Evolutionary conservation across 2,113 vertebrate species (phyloP), one percentile per base, ranked within the genome.

Genomic region (Sialia sialis): DNA sequence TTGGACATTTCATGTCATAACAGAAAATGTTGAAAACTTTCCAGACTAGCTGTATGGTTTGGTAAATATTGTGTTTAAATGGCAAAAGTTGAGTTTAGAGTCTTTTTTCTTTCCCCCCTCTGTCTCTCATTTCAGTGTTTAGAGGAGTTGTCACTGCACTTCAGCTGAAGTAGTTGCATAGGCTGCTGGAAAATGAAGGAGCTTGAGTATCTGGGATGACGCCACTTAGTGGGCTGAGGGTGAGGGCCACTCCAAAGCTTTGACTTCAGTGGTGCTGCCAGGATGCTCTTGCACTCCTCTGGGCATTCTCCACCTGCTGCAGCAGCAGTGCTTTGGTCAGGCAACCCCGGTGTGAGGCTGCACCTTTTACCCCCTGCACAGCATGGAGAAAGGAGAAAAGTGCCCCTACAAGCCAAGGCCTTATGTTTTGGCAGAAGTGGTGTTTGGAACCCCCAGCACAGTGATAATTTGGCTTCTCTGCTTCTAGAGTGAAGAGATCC

Each of bases 1-100:
- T 44, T 30, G 58, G 95, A 97, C 90, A 92, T 59, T 70, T 68
- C 81, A 38, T 96, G 97, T 97, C 97, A 97, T 95, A 98, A 97
- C 94, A 97, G 68, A 97, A 90, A 60, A 68, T 85, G 94, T 52
- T 49, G 75, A 97, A 97, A 94, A 90, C 55, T 96, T 96, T 85
- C 94, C 97, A 97, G 96, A 82, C 67, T 80, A 87, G 72, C 41
- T 29, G 22, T 78, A 81, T 5, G 16, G 64, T 85, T 95, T 97
- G 92, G 23, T 38, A 91, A 97, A 70, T 74, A 59, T 95, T 95
- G 58, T 63, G 48, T 55, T 78, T 84, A 62, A 75, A 86, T 39
- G 23, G 6, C 64, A 84, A 89, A 93, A 88, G 76, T 87, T 93
- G 86, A 76, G 39, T 85, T 77, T 69, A 63, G 59, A 77, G 60